Evolutionary conservation across 2,113 vertebrate species (phyloP), one percentile per base, ranked within the genome.

Genomic region (Hippocampus mohnikei): DNA sequence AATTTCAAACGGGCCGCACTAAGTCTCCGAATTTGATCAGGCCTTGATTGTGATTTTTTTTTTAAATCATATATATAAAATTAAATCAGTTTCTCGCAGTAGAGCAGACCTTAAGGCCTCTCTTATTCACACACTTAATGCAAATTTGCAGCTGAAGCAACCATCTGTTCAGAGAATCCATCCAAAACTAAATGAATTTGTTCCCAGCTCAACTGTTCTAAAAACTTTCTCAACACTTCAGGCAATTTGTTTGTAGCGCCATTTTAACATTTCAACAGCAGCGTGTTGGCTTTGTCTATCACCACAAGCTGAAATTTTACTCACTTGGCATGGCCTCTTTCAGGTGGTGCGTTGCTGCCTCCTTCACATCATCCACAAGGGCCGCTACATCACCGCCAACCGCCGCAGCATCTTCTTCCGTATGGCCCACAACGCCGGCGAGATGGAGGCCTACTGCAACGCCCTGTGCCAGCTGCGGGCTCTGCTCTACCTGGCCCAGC

Each of bases 401-500:
- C 92, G 95, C 52, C 92, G 93, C 75, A 95, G 95, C 87, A 93
- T 96, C 88, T 97, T 97, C 82, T 97, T 96, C 87, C 90, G 95
- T 1, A 87, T 91, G 4, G 85, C 91, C 2, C 95, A 97, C 89
- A 95, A 96, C 40, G 91, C 93, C 0, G 85, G 91, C 0, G 95
- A 96, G 82, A 92, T 97, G 74, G 95, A 97, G 88, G 95, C 95
- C 10, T 97, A 96, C 81, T 93, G 94, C 84, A 91, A 79, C 0
- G 94, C 95, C 29, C 89, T 96, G 76, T 94, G 93, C 75, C 95
- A 97, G 90, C 92, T 96, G 50, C 93, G 95, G 0, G 94, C 95
- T 8, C 89, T 96, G 68, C 89, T 95, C 65, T 96, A 95, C 85
- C 86, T 96, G 2, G 95, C 95, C 15, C 94, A 95, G 87, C 91